Evolutionary conservation across 2,113 vertebrate species (phyloP).

Genomic region (Laticauda colubrina): DNA sequence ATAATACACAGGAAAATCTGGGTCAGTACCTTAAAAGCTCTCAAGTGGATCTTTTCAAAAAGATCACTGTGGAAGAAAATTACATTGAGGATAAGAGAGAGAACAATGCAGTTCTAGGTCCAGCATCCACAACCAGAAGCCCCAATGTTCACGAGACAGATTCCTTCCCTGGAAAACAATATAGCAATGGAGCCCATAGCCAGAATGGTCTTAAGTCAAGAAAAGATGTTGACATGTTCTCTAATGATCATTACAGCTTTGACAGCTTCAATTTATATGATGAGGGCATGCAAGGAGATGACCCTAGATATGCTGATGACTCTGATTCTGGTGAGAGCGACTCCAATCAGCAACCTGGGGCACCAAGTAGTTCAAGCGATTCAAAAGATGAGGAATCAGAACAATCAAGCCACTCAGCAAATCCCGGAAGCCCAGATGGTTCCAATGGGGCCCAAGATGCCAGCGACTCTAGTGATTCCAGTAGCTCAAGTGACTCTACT

Average conservation of each 20-base stretch:
- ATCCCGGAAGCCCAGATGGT: not conserved
- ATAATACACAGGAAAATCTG: not conserved
- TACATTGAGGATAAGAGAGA: not conserved
- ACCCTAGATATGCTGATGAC: constrained; percentile 8
- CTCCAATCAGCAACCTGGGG: not conserved
- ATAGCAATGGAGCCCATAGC: not conserved
- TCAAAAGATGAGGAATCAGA: constrained; percentile 5
- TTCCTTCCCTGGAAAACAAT: not conserved
- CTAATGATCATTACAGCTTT: not conserved
- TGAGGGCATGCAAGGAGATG: constrained; percentile 22
- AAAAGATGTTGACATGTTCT: not conserved
- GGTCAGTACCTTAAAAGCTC: not conserved
- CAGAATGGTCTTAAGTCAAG: not conserved
- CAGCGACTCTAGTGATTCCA: not conserved
- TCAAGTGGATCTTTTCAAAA: not conserved
- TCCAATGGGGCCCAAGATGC: not conserved
- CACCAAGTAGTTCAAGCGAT: not conserved
- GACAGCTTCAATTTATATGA: not conserved
- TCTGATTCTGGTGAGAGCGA: constrained; percentile 2
- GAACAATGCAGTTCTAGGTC: not conserved
- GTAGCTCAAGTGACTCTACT: too few species aligned
- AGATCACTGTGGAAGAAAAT: not conserved
- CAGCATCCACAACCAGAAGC: not conserved
- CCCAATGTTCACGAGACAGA: not conserved
- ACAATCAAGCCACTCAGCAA: not conserved